Evolutionary conservation across 2,113 vertebrate genomes (phyloP).

Genomic region (Myotis brandtii): DNA sequence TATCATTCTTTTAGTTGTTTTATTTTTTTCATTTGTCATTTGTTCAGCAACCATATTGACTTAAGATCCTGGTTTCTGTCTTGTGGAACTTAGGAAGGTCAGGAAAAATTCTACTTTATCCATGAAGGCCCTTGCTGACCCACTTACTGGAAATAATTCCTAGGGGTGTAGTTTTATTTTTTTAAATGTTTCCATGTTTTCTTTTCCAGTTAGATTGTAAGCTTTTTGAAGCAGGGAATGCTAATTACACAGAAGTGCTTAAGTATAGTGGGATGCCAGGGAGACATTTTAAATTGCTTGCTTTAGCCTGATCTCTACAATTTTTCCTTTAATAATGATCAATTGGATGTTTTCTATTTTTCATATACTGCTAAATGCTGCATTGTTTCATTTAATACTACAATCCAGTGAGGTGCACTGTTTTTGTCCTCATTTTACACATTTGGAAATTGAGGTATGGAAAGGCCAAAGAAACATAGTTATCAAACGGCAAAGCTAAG

Average conservation of each 20-base stretch:
- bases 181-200: neutral
- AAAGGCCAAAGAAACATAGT: neutral
- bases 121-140: neutral
- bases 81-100: neutral
- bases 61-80: neutral
- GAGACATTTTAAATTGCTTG: slow-evolving; percentile 15
- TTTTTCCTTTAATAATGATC: neutral
- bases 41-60: neutral
- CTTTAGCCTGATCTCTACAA: slow-evolving; percentile 11
- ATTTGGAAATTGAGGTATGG: neutral
- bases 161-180: neutral
- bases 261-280: neutral
- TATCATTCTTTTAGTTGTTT: slow-evolving; percentile 28
- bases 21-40: neutral
- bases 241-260: slow-evolving; percentile 9
- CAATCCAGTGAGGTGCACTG: neutral
- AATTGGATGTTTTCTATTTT: slow-evolving; percentile 13
- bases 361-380: neutral
- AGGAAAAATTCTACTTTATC: neutral
- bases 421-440: slow-evolving; percentile 18
- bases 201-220: neutral
- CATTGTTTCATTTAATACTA: neutral
- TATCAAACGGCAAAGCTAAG: slow-evolving; percentile 1
- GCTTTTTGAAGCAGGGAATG: neutral
- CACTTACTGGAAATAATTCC: neutral